Percentiles rank a stretch among this genome's conserved stretches.
Evolutionary conservation across 2,888 invertebrate species (phyloP).

Genomic region (Lasiommata megera): DNA sequence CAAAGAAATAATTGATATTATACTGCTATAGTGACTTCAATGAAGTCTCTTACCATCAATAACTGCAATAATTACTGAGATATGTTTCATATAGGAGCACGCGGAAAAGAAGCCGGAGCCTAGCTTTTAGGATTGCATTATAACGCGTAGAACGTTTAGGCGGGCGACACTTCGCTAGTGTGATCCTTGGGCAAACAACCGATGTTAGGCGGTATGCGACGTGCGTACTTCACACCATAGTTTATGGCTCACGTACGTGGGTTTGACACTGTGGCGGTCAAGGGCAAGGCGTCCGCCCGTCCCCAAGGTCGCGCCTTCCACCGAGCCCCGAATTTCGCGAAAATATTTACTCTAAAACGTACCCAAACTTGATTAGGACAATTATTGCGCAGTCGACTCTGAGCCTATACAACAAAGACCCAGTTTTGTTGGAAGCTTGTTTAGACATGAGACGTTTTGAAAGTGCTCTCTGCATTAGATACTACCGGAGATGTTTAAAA

Average conservation of each 20-base stretch:
- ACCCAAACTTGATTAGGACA: constrained; percentile 13
- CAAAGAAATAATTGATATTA: no score
- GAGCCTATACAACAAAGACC: constrained; percentile 4
- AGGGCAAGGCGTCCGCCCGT: constrained; percentile 40
- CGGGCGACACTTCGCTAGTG: background rate
- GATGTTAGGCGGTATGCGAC: constrained; percentile 25
- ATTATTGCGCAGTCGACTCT: constrained; percentile 10
- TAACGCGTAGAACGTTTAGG: background rate
- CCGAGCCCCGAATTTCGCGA: constrained; percentile 38
- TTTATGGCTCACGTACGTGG: constrained; percentile 39
- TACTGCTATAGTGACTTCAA: no score
- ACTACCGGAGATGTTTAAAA: background rate
- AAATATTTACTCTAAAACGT: constrained; percentile 29
- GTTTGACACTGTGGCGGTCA: constrained; percentile 40
- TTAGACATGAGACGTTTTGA: constrained; percentile 17
- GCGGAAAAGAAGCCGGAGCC: no score
- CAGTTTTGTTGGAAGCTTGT: background rate
- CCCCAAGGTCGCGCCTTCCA: constrained; percentile 43
- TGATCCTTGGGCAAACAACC: constrained; percentile 14
- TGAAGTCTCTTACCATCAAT: no score
- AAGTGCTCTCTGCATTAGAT: constrained; percentile 2
- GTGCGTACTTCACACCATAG: constrained; percentile 36
- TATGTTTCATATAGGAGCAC: no score
- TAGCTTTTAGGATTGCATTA: no score
- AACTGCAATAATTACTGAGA: no score